Conservation (phyloP, 2,113 vertebrate species). For the Sinocyclocheilus maitianheensis region DNA sequence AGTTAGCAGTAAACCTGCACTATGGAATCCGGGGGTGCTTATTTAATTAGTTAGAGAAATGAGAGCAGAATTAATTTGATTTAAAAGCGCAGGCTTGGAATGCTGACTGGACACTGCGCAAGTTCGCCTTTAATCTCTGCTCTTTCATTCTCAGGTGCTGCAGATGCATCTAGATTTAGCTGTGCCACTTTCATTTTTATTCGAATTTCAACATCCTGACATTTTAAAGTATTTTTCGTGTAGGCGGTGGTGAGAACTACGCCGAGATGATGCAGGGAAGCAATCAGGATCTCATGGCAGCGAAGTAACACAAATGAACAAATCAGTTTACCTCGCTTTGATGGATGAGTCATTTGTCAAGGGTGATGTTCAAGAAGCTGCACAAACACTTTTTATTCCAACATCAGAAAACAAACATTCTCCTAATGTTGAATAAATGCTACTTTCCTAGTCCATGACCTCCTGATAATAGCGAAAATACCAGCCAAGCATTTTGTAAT, state of each 20-base stretch:
- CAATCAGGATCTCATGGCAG: slow-evolving; percentile 41
- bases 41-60: slow-evolving; percentile 32
- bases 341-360: slow-evolving; percentile 43
- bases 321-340: slow-evolving; percentile 40
- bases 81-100: slow-evolving; percentile 2
- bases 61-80: slow-evolving; percentile 15
- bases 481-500: neutral
- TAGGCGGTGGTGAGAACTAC: slow-evolving; percentile 8
- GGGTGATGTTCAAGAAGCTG: slow-evolving; percentile 16
- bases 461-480: slow-evolving; percentile 19
- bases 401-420: slow-evolving; percentile 22
- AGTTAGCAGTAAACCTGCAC: slow-evolving; percentile 18
- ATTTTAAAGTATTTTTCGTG: slow-evolving; percentile 20
- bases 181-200: slow-evolving; percentile 15
- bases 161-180: slow-evolving; percentile 19
- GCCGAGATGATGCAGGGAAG: slow-evolving; percentile 36
- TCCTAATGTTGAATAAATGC: slow-evolving; percentile 16
- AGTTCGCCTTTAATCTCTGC: neutral
- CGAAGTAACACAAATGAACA: slow-evolving; percentile 21
- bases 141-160: slow-evolving; percentile 13
- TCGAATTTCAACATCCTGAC: slow-evolving; percentile 17
- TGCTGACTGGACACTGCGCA: neutral
- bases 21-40: slow-evolving; percentile 8
- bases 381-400: slow-evolving; percentile 25
- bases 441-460: slow-evolving; percentile 22